phyloP scores from a whole-genome alignment of 2,797 vertebrate species.

The Myotis findleyi region DNA sequence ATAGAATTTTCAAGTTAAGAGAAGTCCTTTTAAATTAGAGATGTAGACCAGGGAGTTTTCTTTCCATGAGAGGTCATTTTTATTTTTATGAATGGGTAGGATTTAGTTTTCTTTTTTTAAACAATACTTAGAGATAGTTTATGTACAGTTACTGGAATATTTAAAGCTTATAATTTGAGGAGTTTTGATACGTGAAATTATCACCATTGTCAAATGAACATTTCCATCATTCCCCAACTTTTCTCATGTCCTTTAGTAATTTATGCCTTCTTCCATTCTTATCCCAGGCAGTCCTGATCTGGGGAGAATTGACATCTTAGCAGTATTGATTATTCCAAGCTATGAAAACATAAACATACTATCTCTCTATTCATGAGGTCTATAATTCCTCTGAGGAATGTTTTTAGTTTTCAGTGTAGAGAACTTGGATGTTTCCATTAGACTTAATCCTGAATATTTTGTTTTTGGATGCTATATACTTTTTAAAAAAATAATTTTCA shows the following conservation, averaged over 20 bases:
- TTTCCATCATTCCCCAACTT: background rate
- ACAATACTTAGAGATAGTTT: background rate
- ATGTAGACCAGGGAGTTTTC: background rate
- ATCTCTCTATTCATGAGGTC: background rate
- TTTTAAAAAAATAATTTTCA: background rate
- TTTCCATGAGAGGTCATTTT: constrained; percentile 15
- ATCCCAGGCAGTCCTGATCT: background rate
- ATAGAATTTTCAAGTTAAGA: constrained; percentile 1
- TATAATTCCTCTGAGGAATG: background rate
- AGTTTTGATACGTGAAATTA: constrained; percentile 2
- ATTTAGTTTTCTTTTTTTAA: background rate
- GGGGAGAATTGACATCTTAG: background rate
- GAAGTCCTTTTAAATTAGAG: constrained; percentile 1
- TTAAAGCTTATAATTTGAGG: constrained; percentile 1
- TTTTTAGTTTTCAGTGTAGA: constrained; percentile 29
- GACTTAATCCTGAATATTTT: constrained; percentile 40
- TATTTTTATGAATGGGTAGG: background rate
- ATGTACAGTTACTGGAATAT: background rate
- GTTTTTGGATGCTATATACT: background rate
- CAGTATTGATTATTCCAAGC: background rate
- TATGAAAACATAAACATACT: background rate
- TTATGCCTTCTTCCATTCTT: background rate
- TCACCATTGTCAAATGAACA: constrained; percentile 8
- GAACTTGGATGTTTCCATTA: constrained; percentile 42
- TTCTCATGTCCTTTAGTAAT: background rate